Evolutionary conservation across 2,113 vertebrate genomes (phyloP), one percentile per base, ranked within the genome.

Genomic region (Phylloscopus trochiloides): DNA sequence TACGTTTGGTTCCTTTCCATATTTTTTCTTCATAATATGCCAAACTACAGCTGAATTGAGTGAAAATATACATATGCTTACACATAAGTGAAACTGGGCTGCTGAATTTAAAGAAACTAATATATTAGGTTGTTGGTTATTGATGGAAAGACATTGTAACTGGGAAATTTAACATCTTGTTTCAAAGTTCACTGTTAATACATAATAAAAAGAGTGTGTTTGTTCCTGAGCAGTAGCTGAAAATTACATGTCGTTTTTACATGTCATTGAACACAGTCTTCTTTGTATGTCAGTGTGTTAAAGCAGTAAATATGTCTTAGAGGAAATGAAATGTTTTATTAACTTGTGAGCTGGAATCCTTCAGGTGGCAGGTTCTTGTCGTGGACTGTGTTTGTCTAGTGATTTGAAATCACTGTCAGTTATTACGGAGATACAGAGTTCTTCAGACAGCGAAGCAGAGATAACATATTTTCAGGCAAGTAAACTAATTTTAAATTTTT

Each of bases 341-440:
- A 59, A 74, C 47, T 71, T 77, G 42, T 84, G 19, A 83, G 47
- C 55, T 71, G 80, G 20, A 65, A 81, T 94, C 58, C 76, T 96
- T 54, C 96, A 99, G 99, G 98, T 99, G 80, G 97, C 97, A 8
- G 99, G 99, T 61, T 98, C 97, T 5, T 99, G 99, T 80, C 98
- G 98, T 76, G 99, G 98, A 48, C 95, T 99, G 2, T 99, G 99
- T 95, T 98, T 99, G 34, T 99, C 99, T 36, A 99, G 99, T 95
- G 99, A 99, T 91, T 97, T 99, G 91, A 99, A 99, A 90, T 99
- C 99, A 6, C 95, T 99, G 5, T 99, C 99, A 0, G 98, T 99
- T 94, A 97, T 99, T 96, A 98, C 99, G 55, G 98, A 99, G 92
- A 96, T 98, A 55, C 95, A n/a, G 62, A 73, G 48, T 58, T 97